A percentile compares a stretch with the other conserved stretches of the same genome.
Evolutionary conservation across 2,797 vertebrate genomes (phyloP).

Genomic region (Chiroxiphia lanceolata): DNA sequence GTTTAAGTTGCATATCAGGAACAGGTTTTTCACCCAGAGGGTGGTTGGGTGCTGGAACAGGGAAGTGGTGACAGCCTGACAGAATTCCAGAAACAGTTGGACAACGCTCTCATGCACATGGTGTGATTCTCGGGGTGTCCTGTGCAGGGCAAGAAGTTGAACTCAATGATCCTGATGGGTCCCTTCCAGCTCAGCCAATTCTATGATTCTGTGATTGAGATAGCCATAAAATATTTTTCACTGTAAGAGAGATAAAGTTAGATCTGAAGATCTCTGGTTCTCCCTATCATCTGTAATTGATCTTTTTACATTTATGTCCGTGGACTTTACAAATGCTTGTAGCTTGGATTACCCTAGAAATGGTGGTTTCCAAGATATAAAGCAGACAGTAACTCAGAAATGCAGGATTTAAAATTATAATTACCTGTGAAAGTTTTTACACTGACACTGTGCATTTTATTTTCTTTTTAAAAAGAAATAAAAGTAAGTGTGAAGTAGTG

Average conservation of each 20-base stretch:
- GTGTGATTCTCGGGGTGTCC: no score
- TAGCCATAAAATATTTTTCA: not conserved
- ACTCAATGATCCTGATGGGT: not conserved
- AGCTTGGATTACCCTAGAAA: not conserved
- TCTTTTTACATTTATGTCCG: not conserved
- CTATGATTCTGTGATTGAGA: not conserved
- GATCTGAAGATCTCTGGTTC: not conserved
- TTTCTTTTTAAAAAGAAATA: not conserved
- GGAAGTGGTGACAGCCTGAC: not conserved
- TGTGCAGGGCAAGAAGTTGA: not conserved
- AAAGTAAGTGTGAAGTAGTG: not conserved
- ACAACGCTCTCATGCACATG: not conserved
- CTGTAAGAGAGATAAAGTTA: not conserved
- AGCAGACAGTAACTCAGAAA: not conserved
- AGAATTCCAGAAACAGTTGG: fast-evolving
- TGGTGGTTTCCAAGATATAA: not conserved
- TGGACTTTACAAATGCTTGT: not conserved
- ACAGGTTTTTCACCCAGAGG: fast-evolving
- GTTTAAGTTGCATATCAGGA: not conserved
- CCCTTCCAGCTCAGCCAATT: not conserved
- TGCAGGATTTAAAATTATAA: not conserved
- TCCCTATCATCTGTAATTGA: not conserved
- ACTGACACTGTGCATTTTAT: not conserved
- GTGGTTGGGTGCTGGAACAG: no score
- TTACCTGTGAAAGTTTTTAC: not conserved